Evolutionary conservation across 64 coral and sea anemone genomes (phyloP), one percentile per base, ranked within the genome.

Genomic region (Montipora capricornis): DNA sequence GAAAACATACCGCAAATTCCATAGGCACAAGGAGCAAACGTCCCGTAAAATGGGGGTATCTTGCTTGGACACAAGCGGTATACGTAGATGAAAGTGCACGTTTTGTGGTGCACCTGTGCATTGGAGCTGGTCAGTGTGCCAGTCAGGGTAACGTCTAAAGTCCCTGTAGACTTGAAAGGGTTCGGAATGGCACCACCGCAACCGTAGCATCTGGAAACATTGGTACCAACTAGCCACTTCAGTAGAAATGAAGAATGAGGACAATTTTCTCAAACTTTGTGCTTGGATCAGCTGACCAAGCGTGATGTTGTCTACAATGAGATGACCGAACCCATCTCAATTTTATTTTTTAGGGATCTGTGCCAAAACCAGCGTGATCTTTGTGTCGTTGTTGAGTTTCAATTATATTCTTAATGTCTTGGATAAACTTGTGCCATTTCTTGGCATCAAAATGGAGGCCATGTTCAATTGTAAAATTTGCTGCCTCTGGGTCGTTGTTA

Each of bases 331-430:
- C 89, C 78, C 78, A 81, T 80, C 29, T 24, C 83, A 47, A 15
- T 74, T 46, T 77, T 68, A 87, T 46, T 77, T 68, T 17, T 45
- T 87, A 93, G 47, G 82, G 74, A 47, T 83, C 83, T 77, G 64
- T 87, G 59, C 80, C 90, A 75, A 92, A 83, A 13, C 84, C 70
- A 3, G 81, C 71, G 19, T 51, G 90, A 37, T 59, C 45, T 16
- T 92, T 69, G 45, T 92, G 84, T 19, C 90, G 73, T 92, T 92
- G 64, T 14, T 92, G 90, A 9, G 14, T 92, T 74, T 92, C 68
- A 4, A 84, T 10, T 19, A 92, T 71, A 45, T 92, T 51, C 20
- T 57, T 81, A 17, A 92, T 92, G 5, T 92, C 69, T 82, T 69
- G 64, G 81, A 92, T 74, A 19, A 92, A 83, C 12, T 76, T 51